phyloP scores from a whole-genome alignment of 2,888 invertebrate genomes.

The Hofmannophila pseudospretella region DNA sequence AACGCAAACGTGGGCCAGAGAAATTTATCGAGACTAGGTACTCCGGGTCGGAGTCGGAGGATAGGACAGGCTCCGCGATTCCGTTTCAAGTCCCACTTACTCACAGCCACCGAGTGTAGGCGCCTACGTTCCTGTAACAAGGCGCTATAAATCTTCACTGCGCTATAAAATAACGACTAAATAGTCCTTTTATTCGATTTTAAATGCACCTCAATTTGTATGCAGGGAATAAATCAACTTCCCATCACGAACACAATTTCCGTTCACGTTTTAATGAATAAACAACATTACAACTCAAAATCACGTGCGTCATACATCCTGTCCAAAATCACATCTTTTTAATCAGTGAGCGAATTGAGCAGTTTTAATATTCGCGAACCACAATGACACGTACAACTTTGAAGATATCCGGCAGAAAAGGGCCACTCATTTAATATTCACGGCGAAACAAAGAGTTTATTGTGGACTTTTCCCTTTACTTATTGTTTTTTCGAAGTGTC shows the following conservation, averaged over 20 bases:
- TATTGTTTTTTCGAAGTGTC: slow-evolving; percentile 46
- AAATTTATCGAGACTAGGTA: slow-evolving; percentile 56
- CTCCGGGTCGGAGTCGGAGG: slow-evolving; percentile 21
- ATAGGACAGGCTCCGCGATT: slow-evolving; percentile 31
- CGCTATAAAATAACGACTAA: slow-evolving; percentile 47
- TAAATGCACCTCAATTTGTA: slow-evolving; percentile 60
- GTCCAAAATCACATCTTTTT: slow-evolving; percentile 65
- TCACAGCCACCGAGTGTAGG: slow-evolving; percentile 39
- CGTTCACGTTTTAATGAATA: slow-evolving; percentile 65
- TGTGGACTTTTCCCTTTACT: slow-evolving; percentile 52
- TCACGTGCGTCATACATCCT: slow-evolving; percentile 66
- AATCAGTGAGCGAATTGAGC: slow-evolving; percentile 59
- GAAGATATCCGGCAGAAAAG: slow-evolving; percentile 30
- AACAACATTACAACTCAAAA: slow-evolving; percentile 56
- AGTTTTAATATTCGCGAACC: slow-evolving; percentile 54
- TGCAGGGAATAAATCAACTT: slow-evolving; percentile 52
- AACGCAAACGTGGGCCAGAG: slow-evolving; percentile 51
- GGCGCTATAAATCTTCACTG: slow-evolving; percentile 45
- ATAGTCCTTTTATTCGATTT: slow-evolving; percentile 56
- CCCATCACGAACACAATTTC: slow-evolving; percentile 71
- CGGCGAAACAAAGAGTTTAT: slow-evolving; percentile 50
- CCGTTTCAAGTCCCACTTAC: slow-evolving; percentile 34
- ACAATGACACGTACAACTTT: slow-evolving; percentile 42
- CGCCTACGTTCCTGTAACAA: slow-evolving; percentile 44
- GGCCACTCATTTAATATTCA: slow-evolving; percentile 54